Conservation (phyloP, 2,113 vertebrate genomes). For the Forbesichthys papilliferus region DNA sequence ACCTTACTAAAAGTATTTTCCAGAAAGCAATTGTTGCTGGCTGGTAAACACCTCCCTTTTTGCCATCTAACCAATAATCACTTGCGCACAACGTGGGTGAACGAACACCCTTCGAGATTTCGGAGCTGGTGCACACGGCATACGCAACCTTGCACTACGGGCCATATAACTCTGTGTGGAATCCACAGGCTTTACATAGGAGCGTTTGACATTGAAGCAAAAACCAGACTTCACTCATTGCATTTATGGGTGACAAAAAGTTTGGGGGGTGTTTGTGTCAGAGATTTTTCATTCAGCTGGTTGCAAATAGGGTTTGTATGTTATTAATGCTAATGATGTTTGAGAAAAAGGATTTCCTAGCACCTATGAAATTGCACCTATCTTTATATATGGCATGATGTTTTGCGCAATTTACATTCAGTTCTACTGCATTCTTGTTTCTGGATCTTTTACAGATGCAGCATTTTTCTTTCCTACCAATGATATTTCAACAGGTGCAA, state of each 20-base stretch:
- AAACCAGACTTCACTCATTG: neutral
- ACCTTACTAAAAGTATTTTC: neutral
- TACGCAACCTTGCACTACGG: too few relatives aligned
- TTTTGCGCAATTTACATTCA: neutral
- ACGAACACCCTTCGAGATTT: too few relatives aligned
- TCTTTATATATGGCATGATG: neutral
- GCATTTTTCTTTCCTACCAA: neutral
- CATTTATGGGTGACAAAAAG: neutral
- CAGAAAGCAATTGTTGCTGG: neutral
- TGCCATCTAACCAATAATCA: too few relatives aligned
- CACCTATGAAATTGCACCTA: too few relatives aligned
- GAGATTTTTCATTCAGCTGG: neutral
- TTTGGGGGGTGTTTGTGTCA: neutral
- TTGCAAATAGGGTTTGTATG: neutral
- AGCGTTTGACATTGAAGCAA: too few relatives aligned
- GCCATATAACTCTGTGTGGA: too few relatives aligned
- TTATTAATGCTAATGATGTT: neutral
- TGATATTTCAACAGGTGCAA: neutral
- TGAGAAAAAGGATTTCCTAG: neutral
- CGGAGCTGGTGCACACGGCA: too few relatives aligned
- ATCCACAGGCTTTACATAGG: too few relatives aligned
- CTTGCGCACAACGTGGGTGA: too few relatives aligned
- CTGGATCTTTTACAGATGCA: neutral
- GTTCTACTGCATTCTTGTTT: neutral
- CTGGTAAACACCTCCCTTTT: too few relatives aligned